These are phyloP conservation scores for Torymus aiolomorphi DNA, from an alignment of 2,888 invertebrate species.

Conservation along the genomic window DNA sequence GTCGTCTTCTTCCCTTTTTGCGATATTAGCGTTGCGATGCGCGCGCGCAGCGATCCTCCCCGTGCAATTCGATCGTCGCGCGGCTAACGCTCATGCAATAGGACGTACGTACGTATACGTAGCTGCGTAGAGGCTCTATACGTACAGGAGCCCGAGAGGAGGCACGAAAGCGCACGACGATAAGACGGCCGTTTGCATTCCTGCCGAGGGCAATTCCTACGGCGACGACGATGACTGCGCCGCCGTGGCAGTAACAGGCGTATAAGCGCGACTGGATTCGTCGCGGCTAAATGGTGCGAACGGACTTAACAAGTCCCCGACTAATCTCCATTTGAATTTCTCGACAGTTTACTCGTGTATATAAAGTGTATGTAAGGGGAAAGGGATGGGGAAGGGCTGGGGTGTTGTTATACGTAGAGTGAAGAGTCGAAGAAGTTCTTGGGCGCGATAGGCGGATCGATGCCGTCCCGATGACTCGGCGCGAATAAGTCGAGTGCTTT, in stretches of 20 bases:
- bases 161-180: slow-evolving; percentile 61
- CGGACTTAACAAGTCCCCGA: slow-evolving; percentile 53
- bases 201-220: slow-evolving; percentile 66
- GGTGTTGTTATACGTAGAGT: neutral
- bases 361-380: no score
- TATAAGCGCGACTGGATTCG: slow-evolving; percentile 36
- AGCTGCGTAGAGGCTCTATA: no score
- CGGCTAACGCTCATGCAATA: no score
- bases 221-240: no score
- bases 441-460: neutral
- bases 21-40: slow-evolving; percentile 44
- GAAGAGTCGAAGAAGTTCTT: neutral
- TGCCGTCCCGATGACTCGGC: neutral
- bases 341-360: slow-evolving; percentile 34
- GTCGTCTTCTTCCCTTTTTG: slow-evolving; percentile 14
- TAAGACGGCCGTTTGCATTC: slow-evolving; percentile 71
- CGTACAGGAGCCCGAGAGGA: slow-evolving; percentile 24
- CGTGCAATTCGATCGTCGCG: slow-evolving; percentile 61
- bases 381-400: no score
- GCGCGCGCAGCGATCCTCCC: no score
- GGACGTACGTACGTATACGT: neutral
- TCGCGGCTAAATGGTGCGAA: slow-evolving; percentile 41
- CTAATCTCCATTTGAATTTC: slow-evolving; percentile 57
- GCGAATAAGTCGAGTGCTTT: neutral
- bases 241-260: slow-evolving; percentile 61